These are phyloP conservation scores for Syngnathus typhle DNA, from an alignment of 2,113 vertebrate species.

Conservation along the genomic window DNA sequence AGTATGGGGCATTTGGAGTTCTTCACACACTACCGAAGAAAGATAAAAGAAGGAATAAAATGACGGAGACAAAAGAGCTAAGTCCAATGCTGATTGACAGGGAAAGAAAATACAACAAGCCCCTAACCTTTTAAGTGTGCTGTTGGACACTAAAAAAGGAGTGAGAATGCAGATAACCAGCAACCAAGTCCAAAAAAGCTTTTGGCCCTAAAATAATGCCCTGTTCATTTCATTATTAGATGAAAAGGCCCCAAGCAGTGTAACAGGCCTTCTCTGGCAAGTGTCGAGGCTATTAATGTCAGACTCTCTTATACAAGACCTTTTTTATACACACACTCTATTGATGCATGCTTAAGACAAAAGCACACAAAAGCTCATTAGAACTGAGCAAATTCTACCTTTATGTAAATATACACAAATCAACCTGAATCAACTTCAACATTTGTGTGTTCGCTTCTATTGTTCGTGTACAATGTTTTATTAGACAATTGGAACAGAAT, in stretches of 20 bases:
- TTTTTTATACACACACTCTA: conserved; percentile 32
- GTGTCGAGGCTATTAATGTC: conserved; percentile 50
- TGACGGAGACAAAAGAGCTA: background rate
- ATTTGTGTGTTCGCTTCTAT: conserved; percentile 6
- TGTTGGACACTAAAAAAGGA: background rate
- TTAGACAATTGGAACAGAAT: conserved; percentile 9
- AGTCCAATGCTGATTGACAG: background rate
- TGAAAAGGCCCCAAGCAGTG: conserved; percentile 40
- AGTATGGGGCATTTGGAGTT: conserved; percentile 3
- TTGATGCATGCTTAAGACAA: background rate
- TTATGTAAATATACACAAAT: conserved; percentile 23
- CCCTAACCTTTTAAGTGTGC: background rate
- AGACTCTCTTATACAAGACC: conserved; percentile 60
- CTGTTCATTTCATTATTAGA: conserved; percentile 47
- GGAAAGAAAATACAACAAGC: background rate
- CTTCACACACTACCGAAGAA: conserved; percentile 26
- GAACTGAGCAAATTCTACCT: conserved; percentile 8
- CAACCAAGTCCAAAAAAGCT: conserved; percentile 1
- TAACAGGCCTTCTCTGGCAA: conserved; percentile 51
- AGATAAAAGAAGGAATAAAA: conserved; percentile 32
- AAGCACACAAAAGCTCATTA: conserved; percentile 33
- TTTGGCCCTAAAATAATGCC: conserved; percentile 39
- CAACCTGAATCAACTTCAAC: conserved; percentile 20
- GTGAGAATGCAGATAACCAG: background rate
- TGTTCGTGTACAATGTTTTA: conserved; percentile 20